Conservation (phyloP, 2,797 vertebrate species). For the Karalla daura region DNA sequence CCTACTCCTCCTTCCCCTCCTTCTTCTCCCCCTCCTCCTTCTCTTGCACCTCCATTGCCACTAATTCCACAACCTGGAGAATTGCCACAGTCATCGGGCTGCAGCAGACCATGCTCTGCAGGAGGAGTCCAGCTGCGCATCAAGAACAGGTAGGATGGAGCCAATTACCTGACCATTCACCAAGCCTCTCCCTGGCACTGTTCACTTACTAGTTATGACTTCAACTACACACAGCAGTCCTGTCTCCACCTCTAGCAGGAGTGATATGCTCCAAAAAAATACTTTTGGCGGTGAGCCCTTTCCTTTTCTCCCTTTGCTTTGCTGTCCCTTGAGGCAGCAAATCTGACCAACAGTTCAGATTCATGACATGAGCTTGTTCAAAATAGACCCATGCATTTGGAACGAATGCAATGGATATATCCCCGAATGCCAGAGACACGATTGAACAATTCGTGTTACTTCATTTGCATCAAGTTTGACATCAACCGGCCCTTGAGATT, state of each 20-base stretch:
- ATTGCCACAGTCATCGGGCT: background rate
- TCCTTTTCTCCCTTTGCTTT: no score
- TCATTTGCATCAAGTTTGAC: no score
- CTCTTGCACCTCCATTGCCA: background rate
- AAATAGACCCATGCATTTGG: no score
- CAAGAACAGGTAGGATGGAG: slow-evolving; percentile 63
- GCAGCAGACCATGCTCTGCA: slow-evolving; percentile 44
- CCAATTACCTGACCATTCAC: background rate
- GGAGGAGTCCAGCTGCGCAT: slow-evolving; percentile 64
- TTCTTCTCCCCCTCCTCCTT: slow-evolving; percentile 30
- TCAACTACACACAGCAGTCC: background rate
- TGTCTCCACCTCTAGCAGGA: background rate
- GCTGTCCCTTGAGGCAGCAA: no score
- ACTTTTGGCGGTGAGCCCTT: no score
- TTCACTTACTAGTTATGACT: background rate
- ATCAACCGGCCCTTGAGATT: no score
- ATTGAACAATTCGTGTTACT: no score
- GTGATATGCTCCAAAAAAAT: no score
- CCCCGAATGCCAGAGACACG: no score
- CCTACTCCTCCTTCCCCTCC: slow-evolving; percentile 32
- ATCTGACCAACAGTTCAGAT: no score
- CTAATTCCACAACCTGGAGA: slow-evolving; percentile 3
- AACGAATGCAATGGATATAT: no score
- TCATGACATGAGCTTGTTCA: no score
- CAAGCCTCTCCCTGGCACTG: background rate